These are phyloP conservation scores for Narcine bancroftii DNA, from an alignment of 2,113 vertebrate species.

Conservation along the genomic window DNA sequence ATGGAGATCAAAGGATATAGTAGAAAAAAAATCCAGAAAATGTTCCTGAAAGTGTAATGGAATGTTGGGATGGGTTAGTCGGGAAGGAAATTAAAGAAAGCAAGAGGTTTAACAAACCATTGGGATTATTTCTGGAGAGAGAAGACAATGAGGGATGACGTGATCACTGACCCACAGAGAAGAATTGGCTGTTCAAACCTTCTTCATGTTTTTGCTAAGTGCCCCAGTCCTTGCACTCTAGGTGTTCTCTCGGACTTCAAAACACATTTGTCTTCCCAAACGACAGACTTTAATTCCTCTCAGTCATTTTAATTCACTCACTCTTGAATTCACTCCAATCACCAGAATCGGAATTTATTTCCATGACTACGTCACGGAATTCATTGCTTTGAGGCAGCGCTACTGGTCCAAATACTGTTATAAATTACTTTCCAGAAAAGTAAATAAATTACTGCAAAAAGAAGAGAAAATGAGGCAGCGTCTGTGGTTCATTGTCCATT, in stretches of 20 bases:
- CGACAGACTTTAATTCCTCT: background rate
- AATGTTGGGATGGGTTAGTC: background rate
- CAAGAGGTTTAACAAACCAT: background rate
- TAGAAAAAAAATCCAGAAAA: background rate
- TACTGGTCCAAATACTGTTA: too few species aligned
- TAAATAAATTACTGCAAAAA: too few species aligned
- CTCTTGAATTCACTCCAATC: background rate
- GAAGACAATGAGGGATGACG: background rate
- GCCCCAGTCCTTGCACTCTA: background rate
- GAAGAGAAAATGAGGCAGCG: too few species aligned
- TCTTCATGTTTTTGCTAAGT: background rate
- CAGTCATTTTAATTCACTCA: background rate
- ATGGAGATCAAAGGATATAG: background rate
- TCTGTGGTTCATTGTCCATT: too few species aligned
- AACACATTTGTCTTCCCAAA: slow-evolving; percentile 3
- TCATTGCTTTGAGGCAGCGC: too few species aligned
- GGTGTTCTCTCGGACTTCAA: background rate
- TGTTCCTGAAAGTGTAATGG: background rate
- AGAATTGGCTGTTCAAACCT: background rate
- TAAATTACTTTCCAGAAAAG: too few species aligned
- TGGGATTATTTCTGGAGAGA: background rate
- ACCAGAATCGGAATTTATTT: too few species aligned
- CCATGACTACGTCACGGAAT: too few species aligned
- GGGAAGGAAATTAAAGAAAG: background rate
- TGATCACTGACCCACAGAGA: background rate